Percentiles rank a stretch among this genome's conserved stretches.
Evolutionary conservation across 2,113 vertebrate species (phyloP).

Genomic region (Psilopsiagon aurifrons): DNA sequence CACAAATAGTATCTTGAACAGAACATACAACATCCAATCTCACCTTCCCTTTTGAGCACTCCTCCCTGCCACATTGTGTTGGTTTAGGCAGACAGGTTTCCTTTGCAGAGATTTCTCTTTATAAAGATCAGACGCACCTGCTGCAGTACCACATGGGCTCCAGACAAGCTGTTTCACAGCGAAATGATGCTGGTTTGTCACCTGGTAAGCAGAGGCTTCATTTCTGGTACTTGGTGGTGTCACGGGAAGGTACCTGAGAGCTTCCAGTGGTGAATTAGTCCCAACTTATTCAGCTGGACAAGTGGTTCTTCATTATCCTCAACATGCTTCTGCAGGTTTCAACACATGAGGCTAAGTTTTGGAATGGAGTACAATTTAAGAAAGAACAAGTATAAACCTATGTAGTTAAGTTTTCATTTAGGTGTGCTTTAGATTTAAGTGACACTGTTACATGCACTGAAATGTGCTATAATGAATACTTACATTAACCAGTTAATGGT

Average conservation of each 20-base stretch:
- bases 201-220: conserved; percentile 35
- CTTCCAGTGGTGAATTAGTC: conserved; percentile 50
- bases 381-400: background rate
- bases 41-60: background rate
- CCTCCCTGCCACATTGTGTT: background rate
- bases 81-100: background rate
- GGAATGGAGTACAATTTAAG: background rate
- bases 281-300: conserved; percentile 13
- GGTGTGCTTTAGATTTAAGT: background rate
- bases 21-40: background rate
- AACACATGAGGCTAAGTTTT: conserved; percentile 38
- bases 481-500: background rate
- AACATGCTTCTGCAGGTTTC: conserved; percentile 57
- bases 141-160: background rate
- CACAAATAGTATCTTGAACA: background rate
- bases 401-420: background rate
- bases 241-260: conserved; percentile 60
- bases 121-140: background rate
- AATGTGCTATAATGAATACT: background rate
- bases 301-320: conserved; percentile 14
- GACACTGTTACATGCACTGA: background rate
- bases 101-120: background rate
- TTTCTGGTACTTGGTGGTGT: background rate
- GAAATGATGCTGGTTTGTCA: background rate
- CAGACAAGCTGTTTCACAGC: rapidly evolving